Conservation (phyloP, 1,140 invertebrate genomes). For the Globodera ellingtonae region DNA sequence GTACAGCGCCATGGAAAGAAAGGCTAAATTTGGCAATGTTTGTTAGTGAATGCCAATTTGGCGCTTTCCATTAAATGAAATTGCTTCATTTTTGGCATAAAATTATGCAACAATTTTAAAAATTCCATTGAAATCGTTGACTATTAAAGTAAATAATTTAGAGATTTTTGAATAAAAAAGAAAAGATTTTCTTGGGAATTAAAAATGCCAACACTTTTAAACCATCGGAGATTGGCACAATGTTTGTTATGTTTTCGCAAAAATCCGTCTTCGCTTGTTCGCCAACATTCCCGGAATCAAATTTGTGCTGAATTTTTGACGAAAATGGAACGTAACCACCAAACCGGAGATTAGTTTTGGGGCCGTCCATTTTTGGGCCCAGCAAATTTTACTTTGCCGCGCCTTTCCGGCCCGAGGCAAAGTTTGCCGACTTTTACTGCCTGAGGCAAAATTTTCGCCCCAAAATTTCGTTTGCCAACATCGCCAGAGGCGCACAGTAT, state of each 20-base stretch:
- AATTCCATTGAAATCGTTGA: too few species aligned
- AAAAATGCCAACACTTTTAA: too few species aligned
- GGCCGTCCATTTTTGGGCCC: background rate
- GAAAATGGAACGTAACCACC: background rate
- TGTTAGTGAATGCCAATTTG: background rate
- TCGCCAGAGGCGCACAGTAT: too few species aligned
- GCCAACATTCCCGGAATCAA: background rate
- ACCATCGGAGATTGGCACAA: too few species aligned
- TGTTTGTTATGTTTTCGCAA: background rate
- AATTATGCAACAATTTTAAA: background rate
- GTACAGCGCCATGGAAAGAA: background rate
- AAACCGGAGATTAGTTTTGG: background rate
- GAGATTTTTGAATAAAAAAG: too few species aligned
- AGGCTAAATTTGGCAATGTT: background rate
- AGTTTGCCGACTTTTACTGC: background rate
- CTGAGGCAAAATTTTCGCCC: background rate
- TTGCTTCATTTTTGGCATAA: background rate
- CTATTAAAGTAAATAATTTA: too few species aligned
- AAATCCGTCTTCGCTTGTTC: background rate
- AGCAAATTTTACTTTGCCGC: background rate
- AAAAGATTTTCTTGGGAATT: too few species aligned
- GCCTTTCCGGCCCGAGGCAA: background rate
- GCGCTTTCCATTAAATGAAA: background rate
- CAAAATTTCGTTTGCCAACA: too few species aligned
- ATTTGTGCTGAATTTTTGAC: conserved; percentile 3